Evolutionary conservation across 1,140 invertebrate species (phyloP).

Genomic region (Bombyx mandarina): DNA sequence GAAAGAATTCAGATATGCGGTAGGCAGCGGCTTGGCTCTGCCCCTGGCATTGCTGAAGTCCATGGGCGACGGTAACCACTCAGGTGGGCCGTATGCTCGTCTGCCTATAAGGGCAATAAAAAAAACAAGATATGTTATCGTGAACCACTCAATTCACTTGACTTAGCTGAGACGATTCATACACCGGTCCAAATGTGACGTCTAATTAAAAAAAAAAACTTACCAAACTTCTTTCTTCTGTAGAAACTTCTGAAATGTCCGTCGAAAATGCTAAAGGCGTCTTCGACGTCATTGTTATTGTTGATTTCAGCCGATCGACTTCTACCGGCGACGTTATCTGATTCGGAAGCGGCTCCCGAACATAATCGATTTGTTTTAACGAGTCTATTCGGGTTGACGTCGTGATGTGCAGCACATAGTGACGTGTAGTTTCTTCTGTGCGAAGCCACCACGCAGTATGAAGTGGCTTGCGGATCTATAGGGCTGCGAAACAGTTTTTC

Average conservation of each 20-base stretch:
- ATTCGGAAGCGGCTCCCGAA: conserved; percentile 23
- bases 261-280: conserved; percentile 37
- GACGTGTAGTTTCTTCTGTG: conserved; percentile 71
- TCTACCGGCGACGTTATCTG: conserved; percentile 13
- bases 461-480: conserved; percentile 72
- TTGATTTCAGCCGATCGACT: conserved; percentile 21
- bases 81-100: too few relatives aligned
- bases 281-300: conserved; percentile 38
- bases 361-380: conserved; percentile 35
- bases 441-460: conserved; percentile 74
- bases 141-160: too few relatives aligned
- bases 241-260: conserved; percentile 42
- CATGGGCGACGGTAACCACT: too few relatives aligned
- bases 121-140: too few relatives aligned
- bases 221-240: conserved; percentile 53
- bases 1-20: too few relatives aligned
- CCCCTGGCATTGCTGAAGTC: too few relatives aligned
- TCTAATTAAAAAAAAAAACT: conserved; percentile 14
- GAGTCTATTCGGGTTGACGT: conserved; percentile 32
- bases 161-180: too few relatives aligned
- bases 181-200: too few relatives aligned
- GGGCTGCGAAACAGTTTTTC: conserved; percentile 39
- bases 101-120: too few relatives aligned
- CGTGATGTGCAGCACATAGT: conserved; percentile 69
- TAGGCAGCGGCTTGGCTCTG: too few relatives aligned